Evolutionary conservation across 2,888 invertebrate species (phyloP).

Genomic region (Trisateles emortualis): DNA sequence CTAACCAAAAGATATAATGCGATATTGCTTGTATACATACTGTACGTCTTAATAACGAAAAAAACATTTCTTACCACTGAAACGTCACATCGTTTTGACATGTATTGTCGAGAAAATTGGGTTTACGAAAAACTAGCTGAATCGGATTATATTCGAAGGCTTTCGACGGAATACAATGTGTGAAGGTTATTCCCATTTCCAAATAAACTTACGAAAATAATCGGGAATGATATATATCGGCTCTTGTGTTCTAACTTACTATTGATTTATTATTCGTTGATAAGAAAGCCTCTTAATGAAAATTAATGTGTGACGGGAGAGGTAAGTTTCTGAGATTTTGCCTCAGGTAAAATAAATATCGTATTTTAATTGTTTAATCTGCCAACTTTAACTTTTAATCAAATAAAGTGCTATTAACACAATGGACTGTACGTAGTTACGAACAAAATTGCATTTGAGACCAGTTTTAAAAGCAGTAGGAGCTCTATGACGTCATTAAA

Average conservation of each 20-base stretch:
- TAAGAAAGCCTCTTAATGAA: neutral
- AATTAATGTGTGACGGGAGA: neutral
- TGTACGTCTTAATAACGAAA: neutral
- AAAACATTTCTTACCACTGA: constrained; percentile 17
- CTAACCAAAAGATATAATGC: neutral
- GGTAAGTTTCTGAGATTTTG: neutral
- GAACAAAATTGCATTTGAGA: constrained; percentile 19
- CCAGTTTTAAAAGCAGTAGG: constrained; percentile 18
- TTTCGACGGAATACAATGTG: constrained; percentile 32
- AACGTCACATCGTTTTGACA: constrained; percentile 38
- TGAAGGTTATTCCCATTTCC: constrained; percentile 29
- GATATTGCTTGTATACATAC: neutral
- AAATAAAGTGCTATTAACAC: constrained; percentile 7
- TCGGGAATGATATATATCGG: constrained; percentile 7
- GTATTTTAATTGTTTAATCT: constrained; percentile 2
- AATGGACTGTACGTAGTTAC: constrained; percentile 15
- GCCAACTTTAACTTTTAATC: constrained; percentile 3
- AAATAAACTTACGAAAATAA: constrained; percentile 21
- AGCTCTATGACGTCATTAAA: constrained; percentile 27
- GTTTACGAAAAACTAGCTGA: constrained; percentile 24
- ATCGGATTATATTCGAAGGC: constrained; percentile 28
- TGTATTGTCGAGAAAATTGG: constrained; percentile 38
- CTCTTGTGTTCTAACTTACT: too few species aligned
- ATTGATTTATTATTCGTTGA: neutral
- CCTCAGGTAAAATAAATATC: neutral